Conservation (phyloP, 2,888 invertebrate species). For the Dichetophora obliterata region DNA sequence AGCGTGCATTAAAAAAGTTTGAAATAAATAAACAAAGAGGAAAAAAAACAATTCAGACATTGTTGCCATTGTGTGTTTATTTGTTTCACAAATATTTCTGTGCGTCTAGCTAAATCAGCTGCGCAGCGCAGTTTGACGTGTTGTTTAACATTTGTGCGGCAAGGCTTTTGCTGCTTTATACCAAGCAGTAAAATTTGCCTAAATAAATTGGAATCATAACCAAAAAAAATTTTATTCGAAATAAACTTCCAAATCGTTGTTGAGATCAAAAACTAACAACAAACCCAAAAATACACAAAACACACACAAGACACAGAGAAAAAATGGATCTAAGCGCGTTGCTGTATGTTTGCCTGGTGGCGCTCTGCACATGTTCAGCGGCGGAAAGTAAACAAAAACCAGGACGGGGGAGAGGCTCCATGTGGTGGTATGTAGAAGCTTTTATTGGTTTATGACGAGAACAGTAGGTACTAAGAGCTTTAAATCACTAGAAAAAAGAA, state of each 20-base stretch:
- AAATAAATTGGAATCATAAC: conserved; percentile 26
- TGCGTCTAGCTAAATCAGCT: not conserved
- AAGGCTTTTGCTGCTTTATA: conserved; percentile 8
- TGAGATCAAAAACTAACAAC: not conserved
- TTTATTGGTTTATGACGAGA: not conserved
- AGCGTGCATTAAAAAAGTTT: conserved; percentile 38
- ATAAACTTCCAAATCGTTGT: not conserved
- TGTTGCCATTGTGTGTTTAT: conserved; percentile 18
- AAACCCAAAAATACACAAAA: not conserved
- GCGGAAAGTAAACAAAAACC: conserved; percentile 72
- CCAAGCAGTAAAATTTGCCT: conserved; percentile 29
- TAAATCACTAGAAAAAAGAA: not conserved
- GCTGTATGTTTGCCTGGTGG: conserved; percentile 62
- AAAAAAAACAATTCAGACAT: conserved; percentile 8
- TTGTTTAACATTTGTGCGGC: conserved; percentile 7
- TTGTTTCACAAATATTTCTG: conserved; percentile 24
- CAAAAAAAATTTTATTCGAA: not conserved
- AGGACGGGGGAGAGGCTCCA: conserved; percentile 86
- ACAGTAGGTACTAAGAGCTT: not conserved
- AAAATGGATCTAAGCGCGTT: conserved; percentile 67
- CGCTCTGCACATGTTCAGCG: conserved; percentile 59
- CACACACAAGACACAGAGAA: not conserved
- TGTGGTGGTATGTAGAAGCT: conserved; percentile 87
- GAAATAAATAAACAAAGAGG: conserved; percentile 26
- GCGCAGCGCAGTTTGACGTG: not conserved